Percentiles rank a stretch among this genome's conserved stretches.
Conservation (phyloP, 2,113 vertebrate species). For the Laticauda colubrina region DNA sequence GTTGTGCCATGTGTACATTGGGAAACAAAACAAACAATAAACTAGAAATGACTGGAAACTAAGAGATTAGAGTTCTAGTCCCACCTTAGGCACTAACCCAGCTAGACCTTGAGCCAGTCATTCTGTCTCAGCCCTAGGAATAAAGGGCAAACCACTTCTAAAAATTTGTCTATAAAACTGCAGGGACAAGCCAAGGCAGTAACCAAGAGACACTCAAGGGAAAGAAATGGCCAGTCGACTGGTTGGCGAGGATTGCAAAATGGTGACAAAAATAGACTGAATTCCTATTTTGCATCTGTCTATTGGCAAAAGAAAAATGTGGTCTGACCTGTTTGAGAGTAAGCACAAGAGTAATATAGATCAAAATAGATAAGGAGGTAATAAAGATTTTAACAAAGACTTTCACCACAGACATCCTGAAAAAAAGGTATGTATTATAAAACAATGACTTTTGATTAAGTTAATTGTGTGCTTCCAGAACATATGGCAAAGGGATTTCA, state of each 20-base stretch:
- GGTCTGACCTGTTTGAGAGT: background rate
- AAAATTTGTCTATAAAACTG: background rate
- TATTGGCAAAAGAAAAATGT: background rate
- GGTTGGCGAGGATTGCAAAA: background rate
- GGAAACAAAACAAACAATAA: no score
- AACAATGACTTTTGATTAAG: background rate
- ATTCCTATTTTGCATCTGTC: background rate
- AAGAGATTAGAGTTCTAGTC: background rate
- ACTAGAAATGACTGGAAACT: background rate
- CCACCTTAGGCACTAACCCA: background rate
- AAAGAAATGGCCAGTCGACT: background rate
- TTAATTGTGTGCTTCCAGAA: background rate
- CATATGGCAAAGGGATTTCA: background rate
- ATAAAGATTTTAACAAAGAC: background rate
- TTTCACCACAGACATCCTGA: background rate
- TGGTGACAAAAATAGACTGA: background rate
- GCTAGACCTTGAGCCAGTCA: background rate
- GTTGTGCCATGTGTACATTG: no score
- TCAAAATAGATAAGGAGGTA: background rate
- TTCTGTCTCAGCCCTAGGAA: background rate
- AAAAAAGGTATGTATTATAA: background rate
- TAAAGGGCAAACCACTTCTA: background rate
- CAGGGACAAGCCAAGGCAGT: background rate
- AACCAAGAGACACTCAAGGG: background rate
- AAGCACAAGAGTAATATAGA: background rate